phyloP scores from a whole-genome alignment of 1,140 invertebrate genomes.

The Drosophila kurseongensis region DNA sequence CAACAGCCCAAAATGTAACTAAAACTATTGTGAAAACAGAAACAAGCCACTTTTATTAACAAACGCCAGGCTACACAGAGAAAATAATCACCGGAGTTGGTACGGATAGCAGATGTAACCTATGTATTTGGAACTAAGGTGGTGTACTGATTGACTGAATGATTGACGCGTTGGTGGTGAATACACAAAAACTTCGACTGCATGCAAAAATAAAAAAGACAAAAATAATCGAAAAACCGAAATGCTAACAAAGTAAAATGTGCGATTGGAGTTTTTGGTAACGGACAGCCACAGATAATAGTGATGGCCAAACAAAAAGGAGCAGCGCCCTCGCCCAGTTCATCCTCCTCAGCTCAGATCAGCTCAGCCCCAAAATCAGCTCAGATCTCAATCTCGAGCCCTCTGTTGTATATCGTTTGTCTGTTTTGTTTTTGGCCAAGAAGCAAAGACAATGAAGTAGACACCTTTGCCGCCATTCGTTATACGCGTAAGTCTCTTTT shows the following conservation, averaged over 20 bases:
- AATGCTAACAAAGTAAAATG: conserved; percentile 50
- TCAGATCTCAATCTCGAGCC: conserved; percentile 46
- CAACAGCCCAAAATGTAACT: conserved; percentile 76
- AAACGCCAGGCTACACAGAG: conserved; percentile 30
- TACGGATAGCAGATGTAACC: conserved; percentile 38
- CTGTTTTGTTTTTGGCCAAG: conserved; percentile 58
- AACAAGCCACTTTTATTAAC: conserved; percentile 50
- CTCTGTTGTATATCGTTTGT: conserved; percentile 70
- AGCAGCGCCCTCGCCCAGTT: conserved; percentile 48
- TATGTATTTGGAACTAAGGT: conserved; percentile 57
- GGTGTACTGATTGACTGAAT: conserved; percentile 73
- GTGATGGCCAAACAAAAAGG: conserved; percentile 31
- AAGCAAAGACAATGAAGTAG: conserved; percentile 66
- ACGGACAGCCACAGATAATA: conserved; percentile 57
- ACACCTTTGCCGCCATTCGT: conserved; percentile 79
- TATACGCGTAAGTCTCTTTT: conserved; percentile 81
- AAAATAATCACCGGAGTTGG: conserved; percentile 52
- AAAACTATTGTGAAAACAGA: conserved; percentile 62
- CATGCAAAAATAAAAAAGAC: conserved; percentile 44
- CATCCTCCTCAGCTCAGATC: conserved; percentile 54
- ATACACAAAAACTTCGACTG: conserved; percentile 60
- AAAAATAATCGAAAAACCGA: background rate
- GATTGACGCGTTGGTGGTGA: conserved; percentile 59
- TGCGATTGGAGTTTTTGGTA: conserved; percentile 70
- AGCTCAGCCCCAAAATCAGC: conserved; percentile 37